Base-by-base conservation (phyloP, 2,797 vertebrate genomes). In the Hippoglossus hippoglossus region DNA sequence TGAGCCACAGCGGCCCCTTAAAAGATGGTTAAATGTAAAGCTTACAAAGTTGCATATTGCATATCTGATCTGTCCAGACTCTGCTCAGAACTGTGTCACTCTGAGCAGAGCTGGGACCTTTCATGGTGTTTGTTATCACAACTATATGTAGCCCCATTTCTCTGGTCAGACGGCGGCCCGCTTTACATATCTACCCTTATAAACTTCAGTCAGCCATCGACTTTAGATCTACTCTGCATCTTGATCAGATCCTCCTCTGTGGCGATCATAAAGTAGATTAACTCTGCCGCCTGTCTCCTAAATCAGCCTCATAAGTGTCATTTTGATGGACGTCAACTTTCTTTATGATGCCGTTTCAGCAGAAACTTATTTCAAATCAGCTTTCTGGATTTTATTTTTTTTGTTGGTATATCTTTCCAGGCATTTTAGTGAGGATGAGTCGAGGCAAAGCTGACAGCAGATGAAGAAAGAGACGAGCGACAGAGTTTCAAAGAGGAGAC, bases 401-500 rank as follows among this genome's bases (percentile, higher is more conserved):
- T 53, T 16, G 18, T 53, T 16, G 18, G 57, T 25, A 1, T 25
- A 39, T 4, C 65, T 87, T 85, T 90, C 77, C 77, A 87, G 84
- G 75, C 57, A 78, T 83, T 77, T 75, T 59, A 39, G 31, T 21
- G 15, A 22, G 19, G 61, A 75, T 72, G 66, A 89, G 68, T 67
- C 5, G 22, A 84, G 74, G 57, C 64, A 61, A 70, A 49, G 61
- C 72, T 71, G 73, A 79, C 19, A 71, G 81, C 79, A 44, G 50
- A 78, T 71, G 58, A 84, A 74, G 67, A 75, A 71, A 72, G 54
- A 51, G 53, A 69, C 65, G 75, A 87, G 63, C 73, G 86, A 82
- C 80, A 82, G 63, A 75, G 83, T 80, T 80, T 82, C 61, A 79
- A 83, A 74, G 71, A 63, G 16, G 16, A 67, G 71, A 80, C 19